Percentiles rank a stretch among this genome's conserved stretches.
phyloP scores from a whole-genome alignment of 2,888 invertebrate species.

The Furcula furcula region DNA sequence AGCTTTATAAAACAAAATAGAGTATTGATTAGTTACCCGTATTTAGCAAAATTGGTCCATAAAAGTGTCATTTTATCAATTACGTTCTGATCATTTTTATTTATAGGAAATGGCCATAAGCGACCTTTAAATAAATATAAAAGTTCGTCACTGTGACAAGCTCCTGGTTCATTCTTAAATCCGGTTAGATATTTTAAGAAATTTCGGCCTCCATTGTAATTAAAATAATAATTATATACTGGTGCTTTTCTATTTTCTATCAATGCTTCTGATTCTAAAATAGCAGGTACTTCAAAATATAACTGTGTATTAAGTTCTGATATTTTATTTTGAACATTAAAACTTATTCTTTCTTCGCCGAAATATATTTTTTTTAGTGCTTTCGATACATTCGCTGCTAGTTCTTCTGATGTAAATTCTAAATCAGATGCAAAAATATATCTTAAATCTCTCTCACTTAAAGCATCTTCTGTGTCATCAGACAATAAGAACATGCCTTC shows the following conservation, averaged over 20 bases:
- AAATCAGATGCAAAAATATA: conserved; percentile 69
- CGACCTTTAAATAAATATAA: conserved; percentile 58
- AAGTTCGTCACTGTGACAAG: conserved; percentile 67
- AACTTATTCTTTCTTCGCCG: conserved; percentile 62
- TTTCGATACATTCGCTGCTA: conserved; percentile 42
- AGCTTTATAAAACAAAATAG: no score
- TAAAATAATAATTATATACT: conserved; percentile 62
- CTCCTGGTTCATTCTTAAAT: conserved; percentile 44
- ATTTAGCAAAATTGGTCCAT: conserved; percentile 73
- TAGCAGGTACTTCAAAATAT: conserved; percentile 64
- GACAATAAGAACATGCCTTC: conserved; percentile 54
- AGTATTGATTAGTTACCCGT: conserved; percentile 53
- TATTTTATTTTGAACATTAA: conserved; percentile 52
- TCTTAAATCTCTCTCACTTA: conserved; percentile 43
- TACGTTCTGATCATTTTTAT: conserved; percentile 41
- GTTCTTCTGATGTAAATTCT: conserved; percentile 48
- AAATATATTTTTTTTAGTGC: conserved; percentile 66
- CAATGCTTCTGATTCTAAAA: conserved; percentile 52
- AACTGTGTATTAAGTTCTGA: conserved; percentile 60
- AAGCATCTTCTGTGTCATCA: conserved; percentile 33
- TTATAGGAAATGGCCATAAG: conserved; percentile 52
- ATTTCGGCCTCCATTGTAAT: conserved; percentile 62
- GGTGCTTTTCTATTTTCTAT: conserved; percentile 33
- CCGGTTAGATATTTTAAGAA: conserved; percentile 49
- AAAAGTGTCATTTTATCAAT: conserved; percentile 58